Base-by-base conservation (phyloP, 2,888 invertebrate species). In the Tineola bisselliella region DNA sequence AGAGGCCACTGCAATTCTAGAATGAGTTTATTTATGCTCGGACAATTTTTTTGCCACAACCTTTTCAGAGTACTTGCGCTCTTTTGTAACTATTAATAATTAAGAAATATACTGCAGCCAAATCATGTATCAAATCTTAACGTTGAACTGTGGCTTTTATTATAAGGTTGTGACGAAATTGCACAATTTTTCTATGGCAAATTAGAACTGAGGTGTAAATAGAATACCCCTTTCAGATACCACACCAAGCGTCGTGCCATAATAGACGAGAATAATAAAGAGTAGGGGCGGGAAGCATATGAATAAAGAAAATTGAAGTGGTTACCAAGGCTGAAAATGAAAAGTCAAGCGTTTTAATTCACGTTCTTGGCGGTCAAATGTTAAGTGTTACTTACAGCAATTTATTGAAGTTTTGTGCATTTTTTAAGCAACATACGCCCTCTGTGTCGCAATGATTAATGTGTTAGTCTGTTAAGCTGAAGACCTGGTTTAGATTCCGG, bases 221-320 rank as follows among this genome's bases (percentile, higher is more conserved):
- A 48, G 48, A 48, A 2, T 6, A 17, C 3, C 17, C 48, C 48
- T 56, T 56, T 25, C 18, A 33, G 58, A 58, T 33, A 33, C 58
- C 33, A n/a, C 58, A 57, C 57, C 57, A 58, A 58, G 58, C 33
- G 54, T 18, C 54, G 58, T 33, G 33, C 58, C 31, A 58, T 58
- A 58, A 58, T 58, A 58, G 58, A 31, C 33, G 58, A 33, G 58
- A 58, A 58, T 58, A 58, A 58, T 58, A 58, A 58, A 58, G 58
- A 58, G 33, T 33, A 17, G 58, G 58, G 58, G 33, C 11, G 54
- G 15, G 12, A 25, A 58, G 33, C 17, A 33, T 31, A 31, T 58
- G 58, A 58, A 58, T 58, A 58, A 58, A 58, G 58, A 58, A 58
- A 58, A 58, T 33, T 58, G 33, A 58, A 58, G 58, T 58, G 31